Base-by-base conservation (phyloP, 2,113 vertebrate species). In the Thamnaconus septentrionalis region DNA sequence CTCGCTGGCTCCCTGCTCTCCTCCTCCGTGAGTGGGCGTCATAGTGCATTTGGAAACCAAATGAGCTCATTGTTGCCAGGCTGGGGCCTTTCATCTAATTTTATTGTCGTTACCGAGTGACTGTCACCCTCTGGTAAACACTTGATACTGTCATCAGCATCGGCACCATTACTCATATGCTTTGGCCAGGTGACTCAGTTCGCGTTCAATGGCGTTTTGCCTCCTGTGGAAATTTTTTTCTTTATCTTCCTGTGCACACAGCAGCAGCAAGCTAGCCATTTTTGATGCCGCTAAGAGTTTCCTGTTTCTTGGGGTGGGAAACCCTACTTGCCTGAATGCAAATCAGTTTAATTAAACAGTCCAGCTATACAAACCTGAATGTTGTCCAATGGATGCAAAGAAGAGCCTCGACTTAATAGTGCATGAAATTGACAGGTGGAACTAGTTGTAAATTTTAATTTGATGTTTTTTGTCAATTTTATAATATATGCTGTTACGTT, bases 21-120 rank as follows among this genome's bases (percentile, higher is more conserved):
- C 75, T 85, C 75, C 61, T 79, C 50, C 59, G 7, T 69, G 84
- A 88, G 78, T 86, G 82, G 85, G 80, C 1, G 78, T 86, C 87
- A 82, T 62, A 65, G 62, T 6, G 55, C 83, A 90, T 92, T 91
- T 91, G 91, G 87, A 87, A 92, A 90, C 87, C 90, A 91, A 91
- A 92, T 92, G 75, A 91, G 88, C 67, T 83, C 66, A 78, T 87
- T 84, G 87, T 90, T 85, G 67, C 73, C 74, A 66, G 60, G 65
- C 75, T 59, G 11, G 4, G 81, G 71, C 70, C 83, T 88, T 90
- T 90, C 85, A 89, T 91, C 87, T 86, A 42, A 78, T 80, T 73
- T 70, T 80, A 76, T 86, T 81, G 76, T 85, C 71, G 77, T 82
- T 80, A 75, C 53, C 41, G 62, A 82, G 83, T 91, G 85, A 90